Evolutionary conservation across 2,113 vertebrate species (phyloP), one percentile per base, ranked within the genome.

Genomic region (Trematomus loennbergii): DNA sequence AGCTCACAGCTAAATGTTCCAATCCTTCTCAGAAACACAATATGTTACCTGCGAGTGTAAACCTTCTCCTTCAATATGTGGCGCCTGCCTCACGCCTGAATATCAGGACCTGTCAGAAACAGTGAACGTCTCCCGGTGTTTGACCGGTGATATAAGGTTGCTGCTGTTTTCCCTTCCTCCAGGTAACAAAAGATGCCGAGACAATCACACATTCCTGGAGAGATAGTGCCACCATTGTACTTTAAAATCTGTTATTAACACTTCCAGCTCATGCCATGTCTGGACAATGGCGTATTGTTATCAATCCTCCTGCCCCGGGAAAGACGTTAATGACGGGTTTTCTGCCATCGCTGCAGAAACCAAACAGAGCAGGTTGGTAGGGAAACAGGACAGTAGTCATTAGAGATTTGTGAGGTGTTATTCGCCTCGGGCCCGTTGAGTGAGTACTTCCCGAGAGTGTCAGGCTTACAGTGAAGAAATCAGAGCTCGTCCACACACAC

Each of bases 311-410:
- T 69, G 75, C 81, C 57, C 52, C 68, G 2, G 76, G 78, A 46
- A 61, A 85, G 72, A 67, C 1, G 36, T 5, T 45, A 81, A 84
- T 78, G 72, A 81, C 72, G 18, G 22, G 49, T 46, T 78, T 66
- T 76, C 25, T 64, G 53, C 63, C 57, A 46, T 45, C 9, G 2
- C 57, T 5, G 70, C 54, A 12, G 69, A 59, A 36, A 87, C 77
- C 80, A 84, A 85, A 89, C 88, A 89, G 15, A 49, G 43, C n/a
- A 1, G 59, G 82, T 90, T 87, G 87, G 75, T 77, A 76, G 16
- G 69, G 83, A 75, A 92, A 89, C 83, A 81, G 83, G 75, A 87
- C 84, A 78, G 81, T 75, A 86, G 84, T 88, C 84, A 78, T 89
- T 84, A 85, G 22, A 73, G 73, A 75, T 81, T n/a, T 58, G 71